phyloP scores from a whole-genome alignment of 1,140 invertebrate species.

The Neotoxoptera formosana region DNA sequence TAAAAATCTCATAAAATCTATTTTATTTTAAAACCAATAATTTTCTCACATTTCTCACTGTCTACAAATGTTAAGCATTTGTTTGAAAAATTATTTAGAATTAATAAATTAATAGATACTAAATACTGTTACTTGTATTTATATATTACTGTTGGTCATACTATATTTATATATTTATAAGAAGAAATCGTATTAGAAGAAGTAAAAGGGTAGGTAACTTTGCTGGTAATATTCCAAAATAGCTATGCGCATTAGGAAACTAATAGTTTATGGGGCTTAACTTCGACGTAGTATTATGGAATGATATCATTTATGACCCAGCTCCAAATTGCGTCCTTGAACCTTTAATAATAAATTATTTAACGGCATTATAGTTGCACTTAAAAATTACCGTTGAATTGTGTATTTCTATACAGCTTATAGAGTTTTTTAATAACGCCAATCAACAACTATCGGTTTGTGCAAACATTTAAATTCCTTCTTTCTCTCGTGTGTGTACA shows the following conservation, averaged over 20 bases:
- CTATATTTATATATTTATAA: not conserved
- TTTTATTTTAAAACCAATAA: not conserved
- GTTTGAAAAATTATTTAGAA: not conserved
- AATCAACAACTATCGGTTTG: not conserved
- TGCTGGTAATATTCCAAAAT: not conserved
- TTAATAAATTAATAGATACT: not conserved
- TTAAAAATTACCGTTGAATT: not conserved
- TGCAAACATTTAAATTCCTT: not conserved
- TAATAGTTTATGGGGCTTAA: slow-evolving; percentile 22
- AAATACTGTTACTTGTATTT: not conserved
- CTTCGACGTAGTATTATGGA: not conserved
- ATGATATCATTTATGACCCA: not conserved
- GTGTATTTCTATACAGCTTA: not conserved
- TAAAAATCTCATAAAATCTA: not conserved
- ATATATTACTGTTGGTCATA: not conserved
- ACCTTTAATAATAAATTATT: not conserved
- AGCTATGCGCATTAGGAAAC: not conserved
- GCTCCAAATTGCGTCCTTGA: not conserved
- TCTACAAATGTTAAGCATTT: not conserved
- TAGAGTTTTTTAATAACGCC: not conserved
- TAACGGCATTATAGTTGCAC: not conserved
- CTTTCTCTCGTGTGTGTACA: not conserved
- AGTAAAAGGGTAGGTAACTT: not conserved
- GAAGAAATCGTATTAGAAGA: not conserved
- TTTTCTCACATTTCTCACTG: not conserved